phyloP scores from a whole-genome alignment of 2,888 invertebrate genomes.

The Micoletzkya japonica region DNA sequence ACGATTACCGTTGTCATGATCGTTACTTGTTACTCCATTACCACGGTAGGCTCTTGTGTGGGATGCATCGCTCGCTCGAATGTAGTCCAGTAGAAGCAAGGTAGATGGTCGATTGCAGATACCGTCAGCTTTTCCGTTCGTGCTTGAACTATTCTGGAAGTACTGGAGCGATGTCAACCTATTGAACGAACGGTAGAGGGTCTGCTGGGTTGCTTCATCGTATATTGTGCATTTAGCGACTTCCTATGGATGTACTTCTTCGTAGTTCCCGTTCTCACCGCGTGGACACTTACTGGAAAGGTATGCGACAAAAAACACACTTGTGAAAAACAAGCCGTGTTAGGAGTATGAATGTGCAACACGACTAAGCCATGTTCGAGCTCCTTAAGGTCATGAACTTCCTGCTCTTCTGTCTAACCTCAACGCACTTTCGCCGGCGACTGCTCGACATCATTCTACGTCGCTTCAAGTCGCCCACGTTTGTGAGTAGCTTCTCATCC shows the following conservation, averaged over 20 bases:
- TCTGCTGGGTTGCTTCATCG: no score
- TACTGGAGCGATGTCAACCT: slow-evolving; percentile 1
- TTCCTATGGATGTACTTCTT: slow-evolving; percentile 15
- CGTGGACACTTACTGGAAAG: slow-evolving; percentile 20
- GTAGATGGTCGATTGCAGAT: slow-evolving; percentile 1
- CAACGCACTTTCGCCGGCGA: slow-evolving; percentile 17
- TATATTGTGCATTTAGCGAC: neutral
- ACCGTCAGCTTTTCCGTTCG: slow-evolving; percentile 25
- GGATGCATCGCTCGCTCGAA: neutral
- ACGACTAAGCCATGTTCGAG: no score
- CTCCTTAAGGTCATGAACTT: no score
- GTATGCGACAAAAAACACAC: no score
- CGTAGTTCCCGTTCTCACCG: slow-evolving; percentile 7
- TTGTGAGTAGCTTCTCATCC: no score
- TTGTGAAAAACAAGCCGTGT: no score
- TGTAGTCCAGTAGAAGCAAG: neutral
- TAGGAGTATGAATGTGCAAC: no score
- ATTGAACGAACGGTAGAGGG: neutral
- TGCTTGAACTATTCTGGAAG: slow-evolving; percentile 11
- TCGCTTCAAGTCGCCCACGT: no score
- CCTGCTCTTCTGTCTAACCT: slow-evolving; percentile 22
- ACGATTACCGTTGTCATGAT: slow-evolving; percentile 12
- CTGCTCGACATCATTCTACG: slow-evolving; percentile 1
- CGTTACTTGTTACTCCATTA: slow-evolving; percentile 6
- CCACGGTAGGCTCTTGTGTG: neutral